Base-by-base conservation (phyloP, 2,888 invertebrate species). In the Maniola hyperantus region DNA sequence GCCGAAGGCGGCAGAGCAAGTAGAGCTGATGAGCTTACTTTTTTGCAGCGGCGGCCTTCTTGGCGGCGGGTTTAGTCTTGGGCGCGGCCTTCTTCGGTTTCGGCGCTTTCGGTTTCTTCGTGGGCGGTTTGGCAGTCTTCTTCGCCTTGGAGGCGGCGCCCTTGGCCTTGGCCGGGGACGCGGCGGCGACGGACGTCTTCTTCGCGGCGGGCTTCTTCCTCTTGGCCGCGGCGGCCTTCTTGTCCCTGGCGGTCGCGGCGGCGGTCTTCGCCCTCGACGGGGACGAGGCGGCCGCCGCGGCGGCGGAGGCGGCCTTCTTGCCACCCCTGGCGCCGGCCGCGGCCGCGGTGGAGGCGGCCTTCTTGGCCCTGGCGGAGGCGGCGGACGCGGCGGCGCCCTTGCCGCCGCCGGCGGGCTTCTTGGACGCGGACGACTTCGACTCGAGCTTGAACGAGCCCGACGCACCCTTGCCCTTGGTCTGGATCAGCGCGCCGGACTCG, bases 61-160 rank as follows among this genome's bases (percentile, higher is more conserved):
- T 74, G 2, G 76, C 69, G 26, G 69, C 70, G 53, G 71, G 71
- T 46, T 68, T 73, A 26, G 76, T 73, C 67, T 74, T 76, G 58
- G 78, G 75, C 26, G 75, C 72, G 36, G 77, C 77, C 74, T 79
- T 85, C 74, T 84, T 85, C 10, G 86, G 83, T 64, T 85, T 88
- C 6, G 87, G 84, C 2, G 85, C 79, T 69, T 83, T 88, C 0
- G 87, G 82, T 60, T 85, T 87, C 68, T 83, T 84, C 71, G 83
- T 78, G 1, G 84, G 79, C 44, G 87, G 86, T 36, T 82, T 78
- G 18, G 77, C 77, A 60, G 79, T 83, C 74, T 84, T 83, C 57
- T 83, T 82, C 33, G 82, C 84, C 44, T 83, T 83, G 0, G 81
- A 75, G 6, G 82, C 77, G 70, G 79, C 76, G 67, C 70, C 64